Conservation (phyloP, 2,888 invertebrate genomes). For the Atherix ibis region DNA sequence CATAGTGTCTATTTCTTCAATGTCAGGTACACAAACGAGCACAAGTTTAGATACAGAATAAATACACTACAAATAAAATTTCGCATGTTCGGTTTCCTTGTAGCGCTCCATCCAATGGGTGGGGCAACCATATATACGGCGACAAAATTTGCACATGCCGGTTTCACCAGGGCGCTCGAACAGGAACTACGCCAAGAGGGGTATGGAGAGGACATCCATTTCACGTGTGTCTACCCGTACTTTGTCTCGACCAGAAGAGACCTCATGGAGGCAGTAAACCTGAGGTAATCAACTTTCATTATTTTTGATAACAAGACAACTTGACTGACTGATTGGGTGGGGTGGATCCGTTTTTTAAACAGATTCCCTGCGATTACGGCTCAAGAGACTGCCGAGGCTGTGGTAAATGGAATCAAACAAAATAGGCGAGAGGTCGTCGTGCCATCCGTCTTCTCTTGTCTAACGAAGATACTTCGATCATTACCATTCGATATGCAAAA, state of each 20-base stretch:
- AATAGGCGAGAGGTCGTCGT: slow-evolving; percentile 9
- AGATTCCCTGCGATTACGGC: slow-evolving; percentile 13
- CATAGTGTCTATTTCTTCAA: slow-evolving; percentile 33
- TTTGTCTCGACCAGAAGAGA: slow-evolving; percentile 31
- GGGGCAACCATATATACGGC: slow-evolving; percentile 23
- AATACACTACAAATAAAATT: too few species aligned
- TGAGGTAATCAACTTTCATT: slow-evolving; percentile 9
- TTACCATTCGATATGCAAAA: slow-evolving; percentile 10
- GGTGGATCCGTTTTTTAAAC: too few species aligned
- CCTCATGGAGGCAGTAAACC: slow-evolving; percentile 18
- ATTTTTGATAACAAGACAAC: neutral
- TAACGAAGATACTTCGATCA: slow-evolving; percentile 4
- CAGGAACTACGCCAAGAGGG: slow-evolving; percentile 29
- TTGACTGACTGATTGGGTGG: too few species aligned
- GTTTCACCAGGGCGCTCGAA: slow-evolving; percentile 30
- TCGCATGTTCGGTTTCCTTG: too few species aligned
- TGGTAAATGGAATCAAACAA: slow-evolving; percentile 11
- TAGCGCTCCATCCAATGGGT: slow-evolving; percentile 11
- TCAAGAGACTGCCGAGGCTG: slow-evolving; percentile 10
- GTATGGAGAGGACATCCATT: slow-evolving; percentile 24
- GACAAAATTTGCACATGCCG: slow-evolving; percentile 33
- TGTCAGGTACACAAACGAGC: slow-evolving; percentile 29
- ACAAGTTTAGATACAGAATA: neutral
- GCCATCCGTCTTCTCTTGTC: slow-evolving; percentile 7
- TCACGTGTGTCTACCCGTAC: slow-evolving; percentile 31